A percentile compares a stretch with the other conserved stretches of the same genome.
These are phyloP conservation scores for Parascotia fuliginaria DNA, from an alignment of 2,888 invertebrate genomes.

Conservation along the genomic window DNA sequence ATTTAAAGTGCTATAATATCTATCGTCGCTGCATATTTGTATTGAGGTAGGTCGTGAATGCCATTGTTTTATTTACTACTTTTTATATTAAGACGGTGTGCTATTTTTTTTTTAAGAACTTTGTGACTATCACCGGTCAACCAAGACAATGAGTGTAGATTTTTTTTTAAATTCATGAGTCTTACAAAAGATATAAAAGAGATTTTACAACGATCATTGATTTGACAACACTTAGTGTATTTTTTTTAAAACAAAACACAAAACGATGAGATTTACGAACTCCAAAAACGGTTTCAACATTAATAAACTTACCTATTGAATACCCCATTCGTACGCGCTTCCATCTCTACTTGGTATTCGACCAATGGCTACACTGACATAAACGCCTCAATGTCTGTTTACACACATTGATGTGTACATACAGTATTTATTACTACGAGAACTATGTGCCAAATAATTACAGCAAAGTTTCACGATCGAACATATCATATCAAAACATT, in stretches of 20 bases:
- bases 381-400: background rate
- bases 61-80: conserved; percentile 27
- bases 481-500: conserved; percentile 21
- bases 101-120: no score
- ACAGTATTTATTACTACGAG: background rate
- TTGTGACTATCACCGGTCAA: no score
- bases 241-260: no score
- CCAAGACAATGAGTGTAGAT: no score
- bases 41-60: conserved; percentile 50
- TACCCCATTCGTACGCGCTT: no score
- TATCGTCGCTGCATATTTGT: conserved; percentile 65
- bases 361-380: background rate
- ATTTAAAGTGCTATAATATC: conserved; percentile 71
- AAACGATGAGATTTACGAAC: no score
- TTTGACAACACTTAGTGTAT: no score
- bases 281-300: no score
- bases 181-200: no score
- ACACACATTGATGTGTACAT: background rate
- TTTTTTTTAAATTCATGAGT: no score
- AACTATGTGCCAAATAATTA: background rate
- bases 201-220: no score
- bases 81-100: conserved; percentile 16
- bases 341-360: background rate
- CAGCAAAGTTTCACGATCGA: conserved; percentile 2
- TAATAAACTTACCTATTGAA: no score